Evolutionary conservation across 1,140 invertebrate genomes (phyloP).

Genomic region (Teleogryllus occipitalis): DNA sequence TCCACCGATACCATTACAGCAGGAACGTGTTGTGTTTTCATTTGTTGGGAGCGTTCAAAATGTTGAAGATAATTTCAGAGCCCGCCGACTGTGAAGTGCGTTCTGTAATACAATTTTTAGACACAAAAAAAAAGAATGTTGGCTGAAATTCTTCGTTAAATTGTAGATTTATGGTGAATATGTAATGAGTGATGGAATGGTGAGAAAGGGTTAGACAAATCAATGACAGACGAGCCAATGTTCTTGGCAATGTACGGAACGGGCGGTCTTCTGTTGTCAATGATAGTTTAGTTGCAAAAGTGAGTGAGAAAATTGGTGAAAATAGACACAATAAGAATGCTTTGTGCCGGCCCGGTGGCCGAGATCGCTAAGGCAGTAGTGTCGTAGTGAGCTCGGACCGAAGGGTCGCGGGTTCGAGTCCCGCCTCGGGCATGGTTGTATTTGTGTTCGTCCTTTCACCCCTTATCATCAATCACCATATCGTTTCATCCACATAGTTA

Average conservation of each 20-base stretch:
- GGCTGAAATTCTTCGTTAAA: too few species aligned
- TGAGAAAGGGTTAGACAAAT: constrained; percentile 24
- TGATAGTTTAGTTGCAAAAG: constrained; percentile 17
- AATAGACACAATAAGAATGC: constrained; percentile 17
- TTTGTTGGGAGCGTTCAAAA: constrained; percentile 3
- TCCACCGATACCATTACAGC: constrained; percentile 22
- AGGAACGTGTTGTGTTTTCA: constrained; percentile 18
- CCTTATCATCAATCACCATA: too few species aligned
- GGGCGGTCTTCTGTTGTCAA: constrained; percentile 21
- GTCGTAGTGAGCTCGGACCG: too few species aligned
- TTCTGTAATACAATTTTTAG: constrained; percentile 12
- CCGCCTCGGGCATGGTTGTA: too few species aligned
- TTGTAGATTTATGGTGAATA: constrained; percentile 24
- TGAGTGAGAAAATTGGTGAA: constrained; percentile 17
- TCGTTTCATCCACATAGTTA: too few species aligned
- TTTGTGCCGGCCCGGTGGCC: too few species aligned
- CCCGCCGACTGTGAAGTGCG: constrained; percentile 16
- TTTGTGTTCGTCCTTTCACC: too few species aligned
- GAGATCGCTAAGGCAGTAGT: too few species aligned
- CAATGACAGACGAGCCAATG: constrained; percentile 23
- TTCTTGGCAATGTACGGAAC: constrained; percentile 22
- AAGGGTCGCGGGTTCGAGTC: too few species aligned
- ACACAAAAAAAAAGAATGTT: not conserved
- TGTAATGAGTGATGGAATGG: constrained; percentile 26
- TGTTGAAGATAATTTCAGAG: constrained; percentile 16